Base-by-base conservation (phyloP, 2,797 vertebrate species). In the Xenops minutus region DNA sequence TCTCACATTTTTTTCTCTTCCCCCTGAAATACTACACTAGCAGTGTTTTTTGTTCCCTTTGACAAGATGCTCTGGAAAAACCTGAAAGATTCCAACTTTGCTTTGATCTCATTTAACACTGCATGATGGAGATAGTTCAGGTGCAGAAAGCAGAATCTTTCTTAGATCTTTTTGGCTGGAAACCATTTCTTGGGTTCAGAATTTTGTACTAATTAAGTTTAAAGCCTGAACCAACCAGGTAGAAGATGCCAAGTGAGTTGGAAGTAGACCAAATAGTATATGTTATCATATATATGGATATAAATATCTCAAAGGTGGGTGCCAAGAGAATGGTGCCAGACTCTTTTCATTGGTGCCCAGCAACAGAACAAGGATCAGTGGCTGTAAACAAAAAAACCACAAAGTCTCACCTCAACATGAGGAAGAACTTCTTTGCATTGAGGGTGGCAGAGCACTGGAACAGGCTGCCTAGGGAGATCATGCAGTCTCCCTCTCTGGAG, bases 231-330 rank as follows among this genome's bases (percentile, higher is more conserved):
- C 3, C 34, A 52, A 8, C 10, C 22, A 7, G 55, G n/a, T 68
- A 32, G 41, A 62, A 59, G 44, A 36, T 19, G 19, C 24, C 21
- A 44, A 13, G 20, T 30, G 39, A 44, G 23, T 29, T 80, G 64
- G 30, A 82, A 27, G 32, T 34, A 23, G 34, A 14, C 19, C n/a
- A n/a, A n/a, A n/a, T 44, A 5, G 32, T 8, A 8, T 23, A 22
- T 1, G 0, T 63, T 43, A 15, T 43, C 22, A 14, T n/a, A 30
- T 21, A 44, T 4, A 9, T 34, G 4, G 37, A 9, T 26, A 11
- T 15, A 44, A 34, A 23, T 58, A 26, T 34, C 20, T 46, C 24
- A 22, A 12, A 24, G 41, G 32, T 14, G 12, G 20, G 32, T 64
- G 30, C 23, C 41, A 64, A 17, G 32, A 14, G 22, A 22, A n/a